These are phyloP conservation scores for Pachydiplax longipennis DNA, from an alignment of 2,888 invertebrate genomes.

Conservation along the genomic window DNA sequence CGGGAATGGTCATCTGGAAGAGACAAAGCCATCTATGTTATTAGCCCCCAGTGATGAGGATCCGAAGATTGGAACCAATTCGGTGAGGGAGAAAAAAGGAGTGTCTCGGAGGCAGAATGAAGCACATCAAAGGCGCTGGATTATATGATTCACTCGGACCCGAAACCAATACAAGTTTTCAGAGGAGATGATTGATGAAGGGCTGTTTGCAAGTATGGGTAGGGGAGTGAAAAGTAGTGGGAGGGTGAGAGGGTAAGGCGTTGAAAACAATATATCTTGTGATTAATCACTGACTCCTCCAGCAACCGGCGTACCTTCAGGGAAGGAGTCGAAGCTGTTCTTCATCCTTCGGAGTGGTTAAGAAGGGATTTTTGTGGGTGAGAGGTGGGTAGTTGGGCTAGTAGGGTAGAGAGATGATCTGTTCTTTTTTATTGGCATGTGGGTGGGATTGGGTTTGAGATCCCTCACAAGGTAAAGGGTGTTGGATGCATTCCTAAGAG, in stretches of 20 bases:
- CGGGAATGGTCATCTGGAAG: background rate
- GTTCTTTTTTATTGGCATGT: too few relatives aligned
- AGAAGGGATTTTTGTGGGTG: background rate
- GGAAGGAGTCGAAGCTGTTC: background rate
- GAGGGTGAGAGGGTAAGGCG: background rate
- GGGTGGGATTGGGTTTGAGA: too few relatives aligned
- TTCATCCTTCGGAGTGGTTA: background rate
- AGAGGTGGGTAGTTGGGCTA: background rate
- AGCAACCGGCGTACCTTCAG: background rate
- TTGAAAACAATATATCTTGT: conserved; percentile 10
- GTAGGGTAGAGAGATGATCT: too few relatives aligned
- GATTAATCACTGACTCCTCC: background rate
- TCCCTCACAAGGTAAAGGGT: background rate
- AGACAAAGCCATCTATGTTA: background rate
- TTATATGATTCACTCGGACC: background rate
- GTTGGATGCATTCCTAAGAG: background rate
- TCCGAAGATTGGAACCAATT: background rate
- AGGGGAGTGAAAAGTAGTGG: background rate
- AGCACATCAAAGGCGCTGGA: background rate
- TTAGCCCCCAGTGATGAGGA: background rate
- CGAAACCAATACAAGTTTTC: background rate
- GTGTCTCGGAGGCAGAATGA: background rate
- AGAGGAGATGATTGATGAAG: background rate
- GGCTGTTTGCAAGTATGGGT: background rate
- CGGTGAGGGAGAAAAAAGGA: background rate